A percentile compares a stretch with the other conserved stretches of the same genome.
These are phyloP conservation scores for Poeciliopsis turrubarensis DNA, from an alignment of 2,113 vertebrate species.

Conservation along the genomic window DNA sequence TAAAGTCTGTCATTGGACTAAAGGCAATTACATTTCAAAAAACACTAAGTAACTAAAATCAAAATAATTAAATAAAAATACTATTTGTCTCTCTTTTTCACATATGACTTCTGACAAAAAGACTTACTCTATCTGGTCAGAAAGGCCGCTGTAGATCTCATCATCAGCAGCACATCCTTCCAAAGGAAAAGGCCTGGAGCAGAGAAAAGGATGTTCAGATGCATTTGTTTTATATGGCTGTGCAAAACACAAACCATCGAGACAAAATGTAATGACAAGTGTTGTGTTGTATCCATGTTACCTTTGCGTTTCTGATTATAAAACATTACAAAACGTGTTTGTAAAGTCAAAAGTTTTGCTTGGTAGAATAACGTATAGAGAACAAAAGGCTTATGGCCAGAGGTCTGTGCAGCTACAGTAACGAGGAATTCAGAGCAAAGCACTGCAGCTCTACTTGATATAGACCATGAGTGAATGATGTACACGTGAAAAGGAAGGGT, in stretches of 20 bases:
- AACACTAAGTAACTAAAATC: too few relatives aligned
- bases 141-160: conserved; percentile 91
- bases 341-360: neutral
- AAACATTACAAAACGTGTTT: neutral
- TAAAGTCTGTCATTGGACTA: too few relatives aligned
- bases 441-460: too few relatives aligned
- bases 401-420: too few relatives aligned
- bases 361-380: neutral
- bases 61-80: neutral
- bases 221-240: neutral
- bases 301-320: too few relatives aligned
- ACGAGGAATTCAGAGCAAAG: too few relatives aligned
- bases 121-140: conserved; percentile 92
- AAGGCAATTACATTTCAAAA: too few relatives aligned
- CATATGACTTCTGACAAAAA: neutral
- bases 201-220: neutral
- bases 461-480: too few relatives aligned
- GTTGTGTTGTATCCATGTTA: too few relatives aligned
- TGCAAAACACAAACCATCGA: too few relatives aligned
- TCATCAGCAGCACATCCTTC: conserved; percentile 85
- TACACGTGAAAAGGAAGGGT: too few relatives aligned
- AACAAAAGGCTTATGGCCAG: neutral
- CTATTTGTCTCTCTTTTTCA: neutral
- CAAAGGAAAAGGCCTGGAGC: conserved; percentile 85
- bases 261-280: too few relatives aligned